phyloP scores from a whole-genome alignment of 2,797 vertebrate species.

The Sarcophilus harrisii region DNA sequence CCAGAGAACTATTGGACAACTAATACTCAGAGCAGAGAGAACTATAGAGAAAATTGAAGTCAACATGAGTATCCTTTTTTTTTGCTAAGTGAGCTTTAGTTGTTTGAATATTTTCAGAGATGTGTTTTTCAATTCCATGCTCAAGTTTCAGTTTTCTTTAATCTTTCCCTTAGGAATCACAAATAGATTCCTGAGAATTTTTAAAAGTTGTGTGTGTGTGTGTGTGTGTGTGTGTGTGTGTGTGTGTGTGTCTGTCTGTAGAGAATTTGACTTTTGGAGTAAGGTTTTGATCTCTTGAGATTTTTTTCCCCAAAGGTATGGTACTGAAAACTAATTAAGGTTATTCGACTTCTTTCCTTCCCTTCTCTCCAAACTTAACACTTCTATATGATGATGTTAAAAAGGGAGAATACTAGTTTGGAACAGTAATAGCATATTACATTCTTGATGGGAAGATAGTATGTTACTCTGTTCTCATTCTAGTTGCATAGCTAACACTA shows the following conservation, averaged over 20 bases:
- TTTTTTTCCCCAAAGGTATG: constrained; percentile 52
- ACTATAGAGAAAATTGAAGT: constrained; percentile 30
- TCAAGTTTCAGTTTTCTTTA: constrained; percentile 30
- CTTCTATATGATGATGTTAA: background rate
- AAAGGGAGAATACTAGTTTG: constrained; percentile 54
- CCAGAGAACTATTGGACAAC: background rate
- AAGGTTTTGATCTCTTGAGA: background rate
- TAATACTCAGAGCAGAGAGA: background rate
- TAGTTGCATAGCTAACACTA: background rate
- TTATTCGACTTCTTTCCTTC: background rate
- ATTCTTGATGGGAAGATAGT: background rate
- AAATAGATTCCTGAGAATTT: constrained; percentile 34
- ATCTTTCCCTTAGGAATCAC: constrained; percentile 51
- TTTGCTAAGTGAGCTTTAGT: constrained; percentile 40
- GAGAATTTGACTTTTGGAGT: constrained; percentile 33
- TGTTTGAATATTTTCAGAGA: constrained; percentile 61
- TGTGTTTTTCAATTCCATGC: background rate
- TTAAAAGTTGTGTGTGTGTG: background rate
- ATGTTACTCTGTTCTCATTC: background rate
- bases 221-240: background rate
- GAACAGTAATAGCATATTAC: background rate
- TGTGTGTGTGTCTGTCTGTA: background rate
- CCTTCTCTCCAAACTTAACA: background rate
- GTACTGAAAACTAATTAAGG: background rate
- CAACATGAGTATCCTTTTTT: constrained; percentile 50